Base-by-base conservation (phyloP, 2,797 vertebrate genomes). In the Enteromius argenteus region DNA sequence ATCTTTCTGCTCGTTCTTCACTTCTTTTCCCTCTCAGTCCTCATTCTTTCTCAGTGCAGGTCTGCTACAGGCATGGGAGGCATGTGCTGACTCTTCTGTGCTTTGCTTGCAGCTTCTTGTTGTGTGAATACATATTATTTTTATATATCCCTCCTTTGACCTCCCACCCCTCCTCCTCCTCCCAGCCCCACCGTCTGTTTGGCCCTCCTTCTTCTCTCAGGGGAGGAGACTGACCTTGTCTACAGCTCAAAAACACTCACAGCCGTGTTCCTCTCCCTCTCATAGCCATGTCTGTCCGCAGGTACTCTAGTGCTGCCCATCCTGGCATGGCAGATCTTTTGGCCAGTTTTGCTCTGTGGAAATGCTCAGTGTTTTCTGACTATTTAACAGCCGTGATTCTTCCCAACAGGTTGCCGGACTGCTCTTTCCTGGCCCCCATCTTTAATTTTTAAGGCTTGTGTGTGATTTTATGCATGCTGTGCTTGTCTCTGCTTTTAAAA, bases 41-140 rank as follows among this genome's bases (percentile, higher is more conserved):
- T 86, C 85, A 21, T 42, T 68, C 77, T 64, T 30, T 92, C 93
- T 94, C 94, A 93, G 93, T 92, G 91, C 96, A 97, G 97, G 95
- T 96, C 92, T 97, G 93, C 96, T 96, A 95, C 97, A 94, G 96
- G 97, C 97, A 98, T 98, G 97, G 96, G 96, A 97, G 89, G 97
- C 98, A 98, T 99, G 98, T 96, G 95, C 95, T 89, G 91, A 90
- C 87, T 91, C 86, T 89, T 91, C 93, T 93, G 92, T 77, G 92
- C 91, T 93, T 93, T 91, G 93, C 93, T 93, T 95, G 94, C 90
- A 92, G 94, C 93, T 85, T 88, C 81, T 78, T 93, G 90, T 87
- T 71, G 23, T 85, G 32, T 90, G 75, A 91, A 30, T 13, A 49
- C 89, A 83, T 42, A 8, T 39, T 46, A 46, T 13, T 39, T 23